These are phyloP conservation scores for Lucifuga dentata DNA, from an alignment of 2,113 vertebrate species.

Conservation along the genomic window DNA sequence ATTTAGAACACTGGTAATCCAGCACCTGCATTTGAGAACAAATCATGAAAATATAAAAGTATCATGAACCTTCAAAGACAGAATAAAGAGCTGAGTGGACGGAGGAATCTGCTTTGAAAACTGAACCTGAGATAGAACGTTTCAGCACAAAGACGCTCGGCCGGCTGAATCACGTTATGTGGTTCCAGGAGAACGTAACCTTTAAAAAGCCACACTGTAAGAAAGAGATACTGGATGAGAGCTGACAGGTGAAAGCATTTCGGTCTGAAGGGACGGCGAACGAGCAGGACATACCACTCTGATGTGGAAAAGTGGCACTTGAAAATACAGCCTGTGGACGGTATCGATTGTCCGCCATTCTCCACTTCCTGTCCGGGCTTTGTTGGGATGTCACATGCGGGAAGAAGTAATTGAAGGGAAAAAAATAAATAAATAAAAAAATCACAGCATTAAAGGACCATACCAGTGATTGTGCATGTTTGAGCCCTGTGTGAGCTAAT, in stretches of 20 bases:
- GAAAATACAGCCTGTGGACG: slow-evolving; percentile 36
- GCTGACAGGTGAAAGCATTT: slow-evolving; percentile 45
- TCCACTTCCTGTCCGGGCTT: slow-evolving; percentile 36
- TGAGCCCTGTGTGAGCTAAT: no score
- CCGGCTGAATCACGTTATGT: no score
- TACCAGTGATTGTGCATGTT: no score
- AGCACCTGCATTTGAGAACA: no score
- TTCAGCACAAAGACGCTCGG: no score
- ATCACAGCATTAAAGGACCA: slow-evolving; percentile 33
- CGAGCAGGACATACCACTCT: slow-evolving; percentile 40
- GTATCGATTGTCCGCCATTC: slow-evolving; percentile 57
- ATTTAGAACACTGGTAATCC: no score
- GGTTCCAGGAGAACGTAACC: slow-evolving; percentile 39
- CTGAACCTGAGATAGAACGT: slow-evolving; percentile 35
- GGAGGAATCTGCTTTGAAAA: no score
- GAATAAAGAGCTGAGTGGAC: no score
- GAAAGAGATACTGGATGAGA: slow-evolving; percentile 43
- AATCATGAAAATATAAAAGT: no score
- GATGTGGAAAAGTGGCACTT: slow-evolving; percentile 65
- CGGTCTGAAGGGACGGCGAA: slow-evolving; percentile 10
- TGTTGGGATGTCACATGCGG: slow-evolving; percentile 26
- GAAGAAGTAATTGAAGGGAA: slow-evolving; percentile 34
- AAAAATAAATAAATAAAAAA: no score
- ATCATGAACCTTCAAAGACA: no score
- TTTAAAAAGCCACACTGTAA: slow-evolving; percentile 24